phyloP scores from a whole-genome alignment of 2,888 invertebrate species.

The Cerastis rubricosa region DNA sequence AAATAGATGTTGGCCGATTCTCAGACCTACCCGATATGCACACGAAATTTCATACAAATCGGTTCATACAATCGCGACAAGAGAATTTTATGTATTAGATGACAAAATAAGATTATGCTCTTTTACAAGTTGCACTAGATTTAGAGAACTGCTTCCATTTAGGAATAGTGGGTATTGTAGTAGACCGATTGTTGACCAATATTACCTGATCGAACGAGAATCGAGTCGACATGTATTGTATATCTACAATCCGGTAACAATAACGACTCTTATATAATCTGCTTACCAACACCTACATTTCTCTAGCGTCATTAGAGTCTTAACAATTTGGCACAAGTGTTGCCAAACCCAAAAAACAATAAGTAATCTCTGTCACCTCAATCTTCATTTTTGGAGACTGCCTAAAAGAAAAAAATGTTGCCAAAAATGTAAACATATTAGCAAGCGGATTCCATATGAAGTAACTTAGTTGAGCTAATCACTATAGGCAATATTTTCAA shows the following conservation, averaged over 20 bases:
- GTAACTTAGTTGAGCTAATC: conserved; percentile 11
- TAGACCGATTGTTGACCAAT: conserved; percentile 23
- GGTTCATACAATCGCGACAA: too few relatives aligned
- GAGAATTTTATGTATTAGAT: too few relatives aligned
- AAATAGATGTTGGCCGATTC: too few relatives aligned
- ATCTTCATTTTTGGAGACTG: conserved; percentile 4
- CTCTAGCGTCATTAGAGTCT: neutral
- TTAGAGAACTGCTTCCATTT: conserved; percentile 4
- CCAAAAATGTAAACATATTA: conserved; percentile 12
- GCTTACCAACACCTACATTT: neutral
- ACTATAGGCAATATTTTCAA: neutral
- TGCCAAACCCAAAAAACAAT: neutral
- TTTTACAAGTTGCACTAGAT: neutral
- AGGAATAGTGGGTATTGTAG: neutral
- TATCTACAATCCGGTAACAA: neutral
- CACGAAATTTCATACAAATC: too few relatives aligned
- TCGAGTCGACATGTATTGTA: conserved; percentile 16
- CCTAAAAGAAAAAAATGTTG: neutral
- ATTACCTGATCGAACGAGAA: conserved; percentile 14
- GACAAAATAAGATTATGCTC: neutral
- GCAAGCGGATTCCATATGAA: conserved; percentile 3
- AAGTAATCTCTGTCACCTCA: neutral
- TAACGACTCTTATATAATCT: conserved; percentile 25
- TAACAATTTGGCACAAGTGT: neutral
- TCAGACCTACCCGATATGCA: too few relatives aligned